phyloP scores from a whole-genome alignment of 1,140 invertebrate species.

The Cardiocondyla obscurior region DNA sequence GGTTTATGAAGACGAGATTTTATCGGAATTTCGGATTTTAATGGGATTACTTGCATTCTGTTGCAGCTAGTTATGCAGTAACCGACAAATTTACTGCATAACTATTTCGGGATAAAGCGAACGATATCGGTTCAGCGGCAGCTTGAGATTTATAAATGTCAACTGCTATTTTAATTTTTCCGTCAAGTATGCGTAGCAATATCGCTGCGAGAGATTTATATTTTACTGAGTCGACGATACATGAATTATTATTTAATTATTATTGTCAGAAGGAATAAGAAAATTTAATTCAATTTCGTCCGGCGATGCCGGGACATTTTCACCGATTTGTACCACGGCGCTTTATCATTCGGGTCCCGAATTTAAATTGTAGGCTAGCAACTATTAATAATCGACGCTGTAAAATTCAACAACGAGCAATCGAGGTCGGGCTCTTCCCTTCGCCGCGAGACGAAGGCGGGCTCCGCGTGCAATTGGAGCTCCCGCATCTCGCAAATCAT shows the following conservation, averaged over 20 bases:
- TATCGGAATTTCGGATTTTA: slow-evolving; percentile 14
- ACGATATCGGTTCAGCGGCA: not conserved
- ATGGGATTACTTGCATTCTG: slow-evolving; percentile 8
- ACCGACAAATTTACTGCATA: not conserved
- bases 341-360: not conserved
- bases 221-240: not conserved
- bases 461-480: slow-evolving; percentile 6
- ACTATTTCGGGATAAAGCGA: not conserved
- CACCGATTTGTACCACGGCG: not conserved
- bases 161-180: not conserved
- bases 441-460: not conserved
- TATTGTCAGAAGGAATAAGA: no score
- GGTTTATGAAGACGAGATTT: slow-evolving; percentile 30
- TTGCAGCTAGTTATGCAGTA: not conserved
- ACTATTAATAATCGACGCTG: slow-evolving; percentile 30
- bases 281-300: not conserved
- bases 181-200: not conserved
- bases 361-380: not conserved
- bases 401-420: slow-evolving; percentile 40
- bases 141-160: not conserved
- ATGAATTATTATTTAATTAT: not conserved
- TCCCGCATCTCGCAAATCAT: slow-evolving; percentile 28
- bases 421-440: slow-evolving; percentile 20
- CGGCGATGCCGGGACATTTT: not conserved
- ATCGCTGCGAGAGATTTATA: not conserved